A percentile compares a stretch with the other conserved stretches of the same genome.
phyloP scores from a whole-genome alignment of 2,113 vertebrate genomes.

The Gymnarchus niloticus region DNA sequence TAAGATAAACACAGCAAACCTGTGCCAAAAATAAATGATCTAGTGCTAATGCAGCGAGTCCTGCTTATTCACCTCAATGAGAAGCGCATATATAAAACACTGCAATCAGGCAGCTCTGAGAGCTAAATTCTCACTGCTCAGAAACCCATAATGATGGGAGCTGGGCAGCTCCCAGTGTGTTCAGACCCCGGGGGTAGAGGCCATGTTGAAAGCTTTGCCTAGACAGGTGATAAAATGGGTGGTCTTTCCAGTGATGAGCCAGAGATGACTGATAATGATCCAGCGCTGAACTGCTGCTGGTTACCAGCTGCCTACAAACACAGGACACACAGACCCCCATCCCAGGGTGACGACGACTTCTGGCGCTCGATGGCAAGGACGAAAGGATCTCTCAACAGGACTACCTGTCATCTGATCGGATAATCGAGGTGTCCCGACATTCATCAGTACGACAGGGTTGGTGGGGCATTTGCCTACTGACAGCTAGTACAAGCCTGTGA shows the following conservation, averaged over 20 bases:
- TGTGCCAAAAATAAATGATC: background rate
- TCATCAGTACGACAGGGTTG: background rate
- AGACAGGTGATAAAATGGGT: background rate
- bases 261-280: background rate
- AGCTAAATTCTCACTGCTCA: background rate
- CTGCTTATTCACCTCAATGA: background rate
- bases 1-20: background rate
- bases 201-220: background rate
- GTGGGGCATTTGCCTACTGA: background rate
- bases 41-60: background rate
- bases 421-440: background rate
- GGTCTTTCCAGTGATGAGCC: background rate
- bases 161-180: background rate
- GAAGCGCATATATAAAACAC: too few relatives aligned
- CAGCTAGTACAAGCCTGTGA: too few relatives aligned
- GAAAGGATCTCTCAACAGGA: background rate
- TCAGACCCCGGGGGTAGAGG: background rate
- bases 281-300: background rate
- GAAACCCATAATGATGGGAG: background rate
- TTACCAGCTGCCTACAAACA: background rate
- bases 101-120: background rate
- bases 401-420: background rate
- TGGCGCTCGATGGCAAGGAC: too few relatives aligned
- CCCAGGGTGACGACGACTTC: too few relatives aligned
- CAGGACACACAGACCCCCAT: background rate